Evolutionary conservation across 2,113 vertebrate species (phyloP), one percentile per base, ranked within the genome.

Genomic region (Syngnathus typhle): DNA sequence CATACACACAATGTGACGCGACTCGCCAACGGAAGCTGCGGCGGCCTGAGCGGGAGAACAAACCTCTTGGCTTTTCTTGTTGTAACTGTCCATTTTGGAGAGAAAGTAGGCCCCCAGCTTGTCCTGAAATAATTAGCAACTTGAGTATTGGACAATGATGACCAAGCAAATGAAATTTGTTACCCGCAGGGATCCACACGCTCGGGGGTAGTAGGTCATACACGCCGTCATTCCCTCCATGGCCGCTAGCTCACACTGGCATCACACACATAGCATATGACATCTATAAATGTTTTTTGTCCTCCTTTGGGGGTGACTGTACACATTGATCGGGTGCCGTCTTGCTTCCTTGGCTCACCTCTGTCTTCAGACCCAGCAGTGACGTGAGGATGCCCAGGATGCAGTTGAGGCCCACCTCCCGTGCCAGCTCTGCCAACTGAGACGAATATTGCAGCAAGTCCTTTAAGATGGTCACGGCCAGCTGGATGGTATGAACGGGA

Each of bases 181-280:
- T 82, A 95, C 95, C 90, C 91, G 90, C 39, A 96, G 86, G 52
- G 93, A 94, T 23, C 94, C 95, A 73, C 95, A 95, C 21, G 94
- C 94, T 71, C 93, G 82, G 4, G 94, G 93, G 70, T 95, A 96
- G 71, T 88, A 93, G 18, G 68, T 91, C 93, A 96, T 93, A 69
- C 95, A 96, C 2, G 94, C 92, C 2, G 84, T 92, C 92, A 95
- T 94, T 21, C 94, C 95, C 68, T 95, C 94, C 90, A 95, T 90
- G 3, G 94, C 91, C 5, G 91, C 85, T 5, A 93, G 81, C 65
- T 95, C 91, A 83, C 92, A 94, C 95, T 96, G 70, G 11, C 4
- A 59, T 7, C 47, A 84, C 56, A 32, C 2, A 2, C 27, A 32
- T 32, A 32, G 27, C 27, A 32, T 32, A 32, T 32, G 27, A 32